Evolutionary conservation across 2,113 vertebrate species (phyloP).

Genomic region (Ciconia boyciana): DNA sequence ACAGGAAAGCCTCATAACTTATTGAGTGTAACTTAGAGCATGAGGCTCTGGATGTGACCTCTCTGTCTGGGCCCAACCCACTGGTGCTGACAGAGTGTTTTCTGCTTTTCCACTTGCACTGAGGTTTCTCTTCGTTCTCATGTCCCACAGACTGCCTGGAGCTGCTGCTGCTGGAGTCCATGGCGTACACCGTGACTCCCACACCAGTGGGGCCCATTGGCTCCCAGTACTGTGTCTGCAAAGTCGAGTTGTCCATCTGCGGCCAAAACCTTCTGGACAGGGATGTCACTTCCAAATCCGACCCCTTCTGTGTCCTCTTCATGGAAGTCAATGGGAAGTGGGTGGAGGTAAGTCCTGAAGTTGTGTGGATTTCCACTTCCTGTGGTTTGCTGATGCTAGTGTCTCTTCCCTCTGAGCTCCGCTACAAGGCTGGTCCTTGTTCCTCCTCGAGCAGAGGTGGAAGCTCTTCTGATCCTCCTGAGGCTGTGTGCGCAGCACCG

Average conservation of each 20-base stretch:
- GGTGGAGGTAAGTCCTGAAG: constrained; percentile 84
- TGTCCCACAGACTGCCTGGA: constrained; percentile 69
- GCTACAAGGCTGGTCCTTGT: neutral
- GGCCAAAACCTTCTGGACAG: constrained; percentile 91
- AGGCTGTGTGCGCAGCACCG: fast-evolving
- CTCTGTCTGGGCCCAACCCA: neutral
- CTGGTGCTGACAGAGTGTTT: fast-evolving
- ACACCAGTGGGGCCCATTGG: constrained; percentile 55
- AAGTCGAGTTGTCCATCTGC: constrained; percentile 89
- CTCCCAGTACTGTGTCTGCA: constrained; percentile 88
- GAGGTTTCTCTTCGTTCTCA: neutral
- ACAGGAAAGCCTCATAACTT: neutral
- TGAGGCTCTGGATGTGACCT: neutral
- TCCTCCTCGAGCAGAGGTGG: neutral
- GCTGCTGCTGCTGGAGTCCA: constrained; percentile 63
- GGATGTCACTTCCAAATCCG: constrained; percentile 96
- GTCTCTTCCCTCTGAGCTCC: neutral
- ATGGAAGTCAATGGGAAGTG: constrained; percentile 88
- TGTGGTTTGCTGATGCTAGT: fast-evolving
- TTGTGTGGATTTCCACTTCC: neutral
- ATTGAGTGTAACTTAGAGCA: fast-evolving
- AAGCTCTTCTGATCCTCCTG: neutral
- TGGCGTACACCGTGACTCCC: constrained; percentile 84
- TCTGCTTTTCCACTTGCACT: neutral
- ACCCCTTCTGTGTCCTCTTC: constrained; percentile 97